These are phyloP conservation scores for Asteroscopus sphinx DNA, from an alignment of 2,888 invertebrate species.

Conservation along the genomic window DNA sequence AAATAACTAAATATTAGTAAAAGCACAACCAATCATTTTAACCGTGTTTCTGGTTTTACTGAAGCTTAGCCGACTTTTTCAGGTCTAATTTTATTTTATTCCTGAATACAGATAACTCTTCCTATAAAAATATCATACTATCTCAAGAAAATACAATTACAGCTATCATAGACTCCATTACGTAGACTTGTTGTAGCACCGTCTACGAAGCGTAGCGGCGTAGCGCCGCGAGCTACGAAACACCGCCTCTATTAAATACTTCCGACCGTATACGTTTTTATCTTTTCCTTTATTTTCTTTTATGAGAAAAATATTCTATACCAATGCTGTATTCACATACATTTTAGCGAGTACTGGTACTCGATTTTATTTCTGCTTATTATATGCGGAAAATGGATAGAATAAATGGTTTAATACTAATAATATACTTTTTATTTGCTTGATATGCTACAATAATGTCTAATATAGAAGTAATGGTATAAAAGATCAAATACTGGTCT, in stretches of 20 bases:
- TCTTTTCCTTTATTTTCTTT: constrained; percentile 46
- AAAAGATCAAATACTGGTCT: too few species aligned
- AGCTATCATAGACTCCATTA: constrained; percentile 39
- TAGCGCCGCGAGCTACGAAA: constrained; percentile 56
- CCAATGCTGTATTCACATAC: constrained; percentile 3
- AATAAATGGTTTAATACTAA: neutral
- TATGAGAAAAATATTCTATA: constrained; percentile 50
- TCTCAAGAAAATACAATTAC: constrained; percentile 43
- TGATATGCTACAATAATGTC: too few species aligned
- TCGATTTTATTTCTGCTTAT: constrained; percentile 18
- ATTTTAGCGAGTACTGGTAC: constrained; percentile 1
- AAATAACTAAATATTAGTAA: too few species aligned
- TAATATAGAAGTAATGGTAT: too few species aligned
- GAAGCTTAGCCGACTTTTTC: neutral
- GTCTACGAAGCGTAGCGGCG: constrained; percentile 58
- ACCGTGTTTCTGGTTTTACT: neutral
- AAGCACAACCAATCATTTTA: neutral
- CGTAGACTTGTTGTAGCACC: constrained; percentile 47
- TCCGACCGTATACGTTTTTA: constrained; percentile 48
- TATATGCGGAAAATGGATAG: constrained; percentile 4
- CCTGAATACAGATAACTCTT: constrained; percentile 11
- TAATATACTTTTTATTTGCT: too few species aligned
- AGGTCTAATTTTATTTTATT: constrained; percentile 7
- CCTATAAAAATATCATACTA: constrained; percentile 28
- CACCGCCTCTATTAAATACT: constrained; percentile 54